Base-by-base conservation (phyloP, 2,797 vertebrate species). In the Gorsachius magnificus region DNA sequence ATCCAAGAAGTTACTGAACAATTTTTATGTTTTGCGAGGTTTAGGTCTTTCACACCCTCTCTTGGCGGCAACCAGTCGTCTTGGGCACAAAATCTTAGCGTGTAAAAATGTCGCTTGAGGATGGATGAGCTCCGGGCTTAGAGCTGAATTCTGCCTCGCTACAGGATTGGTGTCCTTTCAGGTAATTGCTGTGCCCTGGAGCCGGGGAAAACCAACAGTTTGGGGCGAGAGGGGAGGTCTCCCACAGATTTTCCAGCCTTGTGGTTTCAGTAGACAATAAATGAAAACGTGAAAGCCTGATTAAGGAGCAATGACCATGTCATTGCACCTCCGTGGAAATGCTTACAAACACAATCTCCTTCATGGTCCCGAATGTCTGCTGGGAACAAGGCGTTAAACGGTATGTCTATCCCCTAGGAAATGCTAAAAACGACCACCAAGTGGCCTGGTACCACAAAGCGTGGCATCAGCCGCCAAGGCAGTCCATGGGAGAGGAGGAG, bases 221-320 rank as follows among this genome's bases (percentile, higher is more conserved):
- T 14, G 12, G 35, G 54, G 29, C 0, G 2, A 38, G 5, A 11
- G 35, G n/a, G 4, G 3, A 1, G 3, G 3, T 33, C 18, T 84
- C 64, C 54, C 35, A 41, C 29, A 87, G 20, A n/a, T 57, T 83
- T 78, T 60, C 24, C 22, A 75, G 57, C 53, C 12, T 76, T 38
- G 41, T 86, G 38, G 29, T 87, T 93, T 91, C 35, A 43, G 3
- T 9, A 78, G 70, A 21, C 11, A 57, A 19, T 20, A 46, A 77
- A 83, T 43, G 51, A 74, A 87, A 78, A 87, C 5, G 5, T 46
- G 77, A 72, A 83, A 88, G 50, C 11, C 36, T 1, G 0, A 8
- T 35, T 22, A n/a, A 91, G 58, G 60, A 82, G 50, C 46, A 50
- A 64, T 65, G 50, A 63, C 16, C 0, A 0, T 48, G 46, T 58